Evolutionary conservation across 2,797 vertebrate species (phyloP).

Genomic region (Rhincodon typus): DNA sequence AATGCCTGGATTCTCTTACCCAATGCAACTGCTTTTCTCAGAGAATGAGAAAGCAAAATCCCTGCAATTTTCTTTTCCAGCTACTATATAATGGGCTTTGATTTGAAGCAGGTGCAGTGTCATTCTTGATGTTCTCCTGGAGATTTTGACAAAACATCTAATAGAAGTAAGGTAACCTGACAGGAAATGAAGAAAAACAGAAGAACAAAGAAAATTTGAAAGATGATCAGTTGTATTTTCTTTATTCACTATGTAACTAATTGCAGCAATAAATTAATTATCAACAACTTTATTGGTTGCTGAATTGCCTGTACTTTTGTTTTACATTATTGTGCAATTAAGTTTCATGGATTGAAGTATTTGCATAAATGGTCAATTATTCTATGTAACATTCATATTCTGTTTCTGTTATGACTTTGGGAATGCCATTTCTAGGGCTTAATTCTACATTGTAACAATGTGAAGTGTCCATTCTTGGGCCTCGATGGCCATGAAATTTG

Average conservation of each 20-base stretch:
- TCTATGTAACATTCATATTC: neutral
- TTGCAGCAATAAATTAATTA: neutral
- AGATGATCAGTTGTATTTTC: constrained; percentile 13
- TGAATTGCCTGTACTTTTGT: neutral
- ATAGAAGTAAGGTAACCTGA: constrained; percentile 13
- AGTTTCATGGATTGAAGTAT: neutral
- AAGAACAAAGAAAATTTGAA: neutral
- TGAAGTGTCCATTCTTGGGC: no score
- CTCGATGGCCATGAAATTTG: no score
- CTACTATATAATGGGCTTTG: neutral
- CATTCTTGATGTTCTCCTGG: neutral
- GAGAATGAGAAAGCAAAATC: neutral
- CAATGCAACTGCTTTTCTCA: constrained; percentile 12
- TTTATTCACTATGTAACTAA: neutral
- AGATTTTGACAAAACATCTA: neutral
- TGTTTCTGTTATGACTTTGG: neutral
- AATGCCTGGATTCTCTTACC: neutral
- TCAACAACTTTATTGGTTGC: neutral
- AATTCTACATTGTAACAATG: neutral
- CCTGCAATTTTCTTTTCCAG: neutral
- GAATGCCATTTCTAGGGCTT: neutral
- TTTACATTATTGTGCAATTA: neutral
- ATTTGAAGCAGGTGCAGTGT: constrained; percentile 13
- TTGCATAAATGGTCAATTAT: neutral
- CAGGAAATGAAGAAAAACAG: neutral